These are phyloP conservation scores for Sternotherus odoratus DNA, from an alignment of 2,797 vertebrate species.

Conservation along the genomic window DNA sequence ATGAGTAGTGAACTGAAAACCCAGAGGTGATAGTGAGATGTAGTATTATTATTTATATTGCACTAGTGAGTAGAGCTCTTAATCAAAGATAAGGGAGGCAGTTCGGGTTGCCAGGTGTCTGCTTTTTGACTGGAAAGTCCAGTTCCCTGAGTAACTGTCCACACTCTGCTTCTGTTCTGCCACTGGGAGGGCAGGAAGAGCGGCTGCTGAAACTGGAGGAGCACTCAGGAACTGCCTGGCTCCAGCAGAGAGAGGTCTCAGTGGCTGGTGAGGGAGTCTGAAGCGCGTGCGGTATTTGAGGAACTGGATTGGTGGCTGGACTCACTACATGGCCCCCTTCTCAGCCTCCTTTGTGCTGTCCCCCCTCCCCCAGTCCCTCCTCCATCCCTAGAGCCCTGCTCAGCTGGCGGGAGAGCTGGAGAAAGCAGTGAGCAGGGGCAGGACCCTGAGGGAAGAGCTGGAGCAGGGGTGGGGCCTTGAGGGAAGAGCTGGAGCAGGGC, in stretches of 20 bases:
- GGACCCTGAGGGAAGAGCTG: background rate
- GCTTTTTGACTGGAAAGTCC: too few species aligned
- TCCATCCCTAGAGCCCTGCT: too few species aligned
- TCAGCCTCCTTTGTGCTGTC: background rate
- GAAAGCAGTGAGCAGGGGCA: background rate
- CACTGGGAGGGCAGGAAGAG: too few species aligned
- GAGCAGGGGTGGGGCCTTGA: background rate
- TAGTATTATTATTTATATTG: background rate
- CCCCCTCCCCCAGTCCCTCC: background rate
- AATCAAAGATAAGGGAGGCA: background rate
- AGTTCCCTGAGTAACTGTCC: too few species aligned
- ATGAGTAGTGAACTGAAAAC: background rate
- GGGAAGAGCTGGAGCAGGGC: background rate
- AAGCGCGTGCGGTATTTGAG: too few species aligned
- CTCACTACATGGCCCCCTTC: background rate
- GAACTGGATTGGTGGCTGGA: too few species aligned
- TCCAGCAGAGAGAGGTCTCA: too few species aligned
- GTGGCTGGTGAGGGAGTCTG: too few species aligned
- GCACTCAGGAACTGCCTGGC: too few species aligned
- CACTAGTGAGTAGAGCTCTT: background rate
- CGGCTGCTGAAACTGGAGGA: too few species aligned
- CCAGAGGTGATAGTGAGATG: background rate
- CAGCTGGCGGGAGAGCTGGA: background rate
- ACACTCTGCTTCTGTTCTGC: too few species aligned
- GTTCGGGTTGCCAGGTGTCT: too few species aligned